These are phyloP conservation scores for Cinclus mexicanus DNA, from an alignment of 2,113 vertebrate genomes.

Conservation along the genomic window DNA sequence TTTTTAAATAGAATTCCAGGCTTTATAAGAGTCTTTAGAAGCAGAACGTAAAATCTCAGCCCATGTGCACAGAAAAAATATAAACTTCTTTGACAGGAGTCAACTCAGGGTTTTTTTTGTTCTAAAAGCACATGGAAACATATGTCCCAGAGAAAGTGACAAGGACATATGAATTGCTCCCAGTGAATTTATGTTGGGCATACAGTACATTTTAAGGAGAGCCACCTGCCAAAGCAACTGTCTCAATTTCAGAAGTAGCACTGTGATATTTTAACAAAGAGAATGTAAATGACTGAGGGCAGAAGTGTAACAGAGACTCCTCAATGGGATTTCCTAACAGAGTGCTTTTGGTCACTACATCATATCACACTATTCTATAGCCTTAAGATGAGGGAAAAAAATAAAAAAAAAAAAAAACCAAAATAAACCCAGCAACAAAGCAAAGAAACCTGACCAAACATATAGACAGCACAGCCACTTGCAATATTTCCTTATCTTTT, in stretches of 20 bases:
- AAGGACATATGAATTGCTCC: not conserved
- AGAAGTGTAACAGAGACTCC: not conserved
- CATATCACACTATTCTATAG: not conserved
- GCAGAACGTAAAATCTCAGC: not conserved
- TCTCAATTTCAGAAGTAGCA: not conserved
- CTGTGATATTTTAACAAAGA: not conserved
- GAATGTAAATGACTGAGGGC: not conserved
- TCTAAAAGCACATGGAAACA: slow-evolving; percentile 1
- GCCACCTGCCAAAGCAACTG: slow-evolving; percentile 20
- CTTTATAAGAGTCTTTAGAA: not conserved
- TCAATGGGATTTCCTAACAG: not conserved
- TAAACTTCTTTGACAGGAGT: not conserved
- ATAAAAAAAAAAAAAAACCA: not conserved
- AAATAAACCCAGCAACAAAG: not conserved
- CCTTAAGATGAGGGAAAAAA: not conserved
- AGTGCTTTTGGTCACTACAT: not conserved
- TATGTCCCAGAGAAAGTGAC: not conserved
- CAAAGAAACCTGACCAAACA: not conserved
- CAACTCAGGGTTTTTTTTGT: not conserved
- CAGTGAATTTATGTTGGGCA: not conserved
- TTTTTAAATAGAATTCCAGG: not conserved
- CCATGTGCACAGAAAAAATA: not conserved
- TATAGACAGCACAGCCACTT: not conserved
- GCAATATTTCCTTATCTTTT: not conserved
- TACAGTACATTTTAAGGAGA: not conserved